Conservation (phyloP, 2,888 invertebrate species). For the Phortica okadai region DNA sequence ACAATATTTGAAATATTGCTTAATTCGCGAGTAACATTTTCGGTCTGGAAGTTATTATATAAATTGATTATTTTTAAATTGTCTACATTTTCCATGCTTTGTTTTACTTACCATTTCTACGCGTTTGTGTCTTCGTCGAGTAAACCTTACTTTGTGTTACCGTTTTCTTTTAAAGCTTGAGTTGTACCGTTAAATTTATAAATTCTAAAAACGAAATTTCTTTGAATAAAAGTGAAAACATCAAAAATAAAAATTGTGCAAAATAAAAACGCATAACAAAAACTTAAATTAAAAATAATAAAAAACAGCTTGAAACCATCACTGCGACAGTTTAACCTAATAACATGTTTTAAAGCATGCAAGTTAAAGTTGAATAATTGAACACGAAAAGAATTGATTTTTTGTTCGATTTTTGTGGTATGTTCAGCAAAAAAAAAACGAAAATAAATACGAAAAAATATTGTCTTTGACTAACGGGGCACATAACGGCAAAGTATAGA, state of each 20-base stretch:
- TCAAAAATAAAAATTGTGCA: constrained; percentile 34
- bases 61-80: constrained; percentile 6
- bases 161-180: constrained; percentile 13
- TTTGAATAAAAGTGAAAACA: background rate
- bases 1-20: background rate
- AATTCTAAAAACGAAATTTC: constrained; percentile 29
- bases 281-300: constrained; percentile 18
- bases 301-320: constrained; percentile 30
- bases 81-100: constrained; percentile 11
- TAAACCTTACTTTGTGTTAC: background rate
- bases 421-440: constrained; percentile 24
- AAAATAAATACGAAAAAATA: constrained; percentile 23
- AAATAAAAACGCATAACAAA: constrained; percentile 30
- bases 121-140: constrained; percentile 15
- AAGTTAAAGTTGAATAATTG: no score
- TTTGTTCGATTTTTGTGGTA: constrained; percentile 32
- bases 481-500: background rate
- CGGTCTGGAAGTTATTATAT: background rate
- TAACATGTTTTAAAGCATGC: no score
- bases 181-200: constrained; percentile 52
- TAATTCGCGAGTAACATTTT: background rate
- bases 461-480: background rate
- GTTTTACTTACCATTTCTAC: constrained; percentile 19
- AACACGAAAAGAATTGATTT: background rate
- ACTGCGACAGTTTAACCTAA: no score